Percentiles rank a stretch among this genome's conserved stretches.
phyloP scores from a whole-genome alignment of 2,797 vertebrate species.

The Micromesistius poutassou region DNA sequence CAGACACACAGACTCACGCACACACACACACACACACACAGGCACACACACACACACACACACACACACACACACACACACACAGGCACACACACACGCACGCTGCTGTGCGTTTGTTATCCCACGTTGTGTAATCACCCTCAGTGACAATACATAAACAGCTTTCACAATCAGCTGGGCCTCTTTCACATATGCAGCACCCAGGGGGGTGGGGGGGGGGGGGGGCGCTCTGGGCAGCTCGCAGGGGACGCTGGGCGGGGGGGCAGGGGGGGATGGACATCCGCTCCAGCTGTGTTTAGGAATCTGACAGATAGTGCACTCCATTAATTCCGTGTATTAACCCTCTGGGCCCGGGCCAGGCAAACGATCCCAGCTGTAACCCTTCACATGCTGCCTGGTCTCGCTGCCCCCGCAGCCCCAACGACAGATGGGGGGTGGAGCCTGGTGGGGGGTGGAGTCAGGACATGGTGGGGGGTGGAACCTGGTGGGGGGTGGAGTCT shows the following conservation, averaged over 20 bases:
- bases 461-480: too few relatives aligned
- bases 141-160: conserved; percentile 73
- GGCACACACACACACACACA: too few relatives aligned
- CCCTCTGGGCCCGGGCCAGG: conserved; percentile 73
- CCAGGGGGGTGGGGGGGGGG: conserved; percentile 58
- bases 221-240: conserved; percentile 66
- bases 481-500: too few relatives aligned
- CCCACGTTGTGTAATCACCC: conserved; percentile 70
- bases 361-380: conserved; percentile 76
- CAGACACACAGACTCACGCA: too few relatives aligned
- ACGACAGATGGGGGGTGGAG: conserved; percentile 44
- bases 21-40: too few relatives aligned
- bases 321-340: conserved; percentile 83
- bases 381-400: conserved; percentile 63
- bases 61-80: conserved; percentile 24
- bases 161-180: conserved; percentile 77
- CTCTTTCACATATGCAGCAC: conserved; percentile 65
- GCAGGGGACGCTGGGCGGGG: conserved; percentile 48
- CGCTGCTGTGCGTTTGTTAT: conserved; percentile 62
- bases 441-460: too few relatives aligned
- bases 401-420: conserved; percentile 40
- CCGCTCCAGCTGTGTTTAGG: conserved; percentile 82
- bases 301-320: conserved; percentile 82
- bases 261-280: conserved; percentile 63
- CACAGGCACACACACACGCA: conserved; percentile 17